phyloP scores from a whole-genome alignment of 2,888 invertebrate species.

The Agonopterix subpropinquella region DNA sequence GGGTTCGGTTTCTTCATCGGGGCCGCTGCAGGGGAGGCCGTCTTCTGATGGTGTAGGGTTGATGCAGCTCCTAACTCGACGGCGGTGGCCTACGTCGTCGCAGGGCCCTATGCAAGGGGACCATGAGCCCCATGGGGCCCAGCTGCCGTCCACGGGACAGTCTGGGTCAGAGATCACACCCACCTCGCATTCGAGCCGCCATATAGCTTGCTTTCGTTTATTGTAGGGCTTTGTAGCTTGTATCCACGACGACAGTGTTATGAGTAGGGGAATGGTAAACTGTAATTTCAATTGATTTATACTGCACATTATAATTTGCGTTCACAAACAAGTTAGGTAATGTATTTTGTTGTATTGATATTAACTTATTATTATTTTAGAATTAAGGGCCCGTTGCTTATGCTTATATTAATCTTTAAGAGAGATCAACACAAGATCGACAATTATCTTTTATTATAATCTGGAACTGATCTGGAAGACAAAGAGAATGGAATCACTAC shows the following conservation, averaged over 20 bases:
- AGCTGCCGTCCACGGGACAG: conserved; percentile 67
- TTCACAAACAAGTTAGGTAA: no score
- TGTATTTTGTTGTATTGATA: no score
- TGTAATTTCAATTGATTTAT: background rate
- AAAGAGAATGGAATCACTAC: no score
- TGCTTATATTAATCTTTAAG: no score
- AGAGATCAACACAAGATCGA: no score
- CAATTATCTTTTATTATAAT: no score
- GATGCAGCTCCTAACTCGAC: conserved; percentile 49
- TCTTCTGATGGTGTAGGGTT: conserved; percentile 61
- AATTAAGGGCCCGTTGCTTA: no score
- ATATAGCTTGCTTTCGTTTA: conserved; percentile 43
- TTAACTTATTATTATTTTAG: no score
- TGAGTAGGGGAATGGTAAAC: background rate
- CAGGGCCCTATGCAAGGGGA: conserved; percentile 60
- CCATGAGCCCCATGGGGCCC: conserved; percentile 68
- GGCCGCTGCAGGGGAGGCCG: conserved; percentile 56
- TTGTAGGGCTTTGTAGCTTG: conserved; percentile 37
- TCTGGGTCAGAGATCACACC: conserved; percentile 49
- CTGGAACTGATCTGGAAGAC: no score
- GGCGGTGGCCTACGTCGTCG: conserved; percentile 56
- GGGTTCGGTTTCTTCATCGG: conserved; percentile 46
- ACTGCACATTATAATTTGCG: background rate
- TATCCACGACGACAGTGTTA: conserved; percentile 7
- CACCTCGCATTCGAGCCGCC: conserved; percentile 61